Conservation (phyloP, 2,113 vertebrate species). For the Monopterus albus region DNA sequence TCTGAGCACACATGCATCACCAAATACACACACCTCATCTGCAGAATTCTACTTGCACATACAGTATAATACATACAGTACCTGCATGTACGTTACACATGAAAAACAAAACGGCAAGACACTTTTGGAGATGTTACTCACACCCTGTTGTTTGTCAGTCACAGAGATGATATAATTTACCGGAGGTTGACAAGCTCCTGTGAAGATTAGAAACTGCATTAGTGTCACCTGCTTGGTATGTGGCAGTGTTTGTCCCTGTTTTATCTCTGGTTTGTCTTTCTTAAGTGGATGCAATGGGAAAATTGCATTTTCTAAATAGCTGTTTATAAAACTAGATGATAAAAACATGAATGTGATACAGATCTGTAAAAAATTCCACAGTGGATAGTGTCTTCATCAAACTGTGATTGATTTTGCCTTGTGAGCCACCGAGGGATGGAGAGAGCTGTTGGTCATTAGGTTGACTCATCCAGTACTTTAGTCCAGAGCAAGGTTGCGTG, state of each 20-base stretch:
- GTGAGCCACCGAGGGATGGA: background rate
- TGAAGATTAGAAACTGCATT: slow-evolving; percentile 27
- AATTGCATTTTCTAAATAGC: slow-evolving; percentile 9
- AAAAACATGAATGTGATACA: background rate
- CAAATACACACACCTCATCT: slow-evolving; percentile 4
- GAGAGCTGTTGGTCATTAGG: background rate
- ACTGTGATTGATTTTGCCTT: background rate
- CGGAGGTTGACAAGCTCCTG: slow-evolving; percentile 31
- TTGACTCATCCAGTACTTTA: background rate
- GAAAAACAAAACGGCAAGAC: slow-evolving; percentile 32
- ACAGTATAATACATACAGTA: slow-evolving; percentile 8
- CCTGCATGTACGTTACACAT: slow-evolving; percentile 30
- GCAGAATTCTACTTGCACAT: slow-evolving; percentile 13
- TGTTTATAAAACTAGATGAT: slow-evolving; percentile 8
- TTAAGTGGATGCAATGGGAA: background rate
- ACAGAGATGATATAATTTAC: slow-evolving; percentile 29
- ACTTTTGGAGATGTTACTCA: slow-evolving; percentile 12
- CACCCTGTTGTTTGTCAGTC: slow-evolving; percentile 20
- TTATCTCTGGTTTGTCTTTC: slow-evolving; percentile 11
- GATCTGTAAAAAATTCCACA: slow-evolving; percentile 12
- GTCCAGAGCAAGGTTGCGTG: background rate
- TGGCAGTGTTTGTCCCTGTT: background rate
- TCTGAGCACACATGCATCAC: background rate
- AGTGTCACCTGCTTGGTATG: slow-evolving; percentile 3
- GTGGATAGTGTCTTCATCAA: background rate